Percentiles rank a stretch among this genome's conserved stretches.
phyloP scores from a whole-genome alignment of 2,797 vertebrate species.

The Huso huso region DNA sequence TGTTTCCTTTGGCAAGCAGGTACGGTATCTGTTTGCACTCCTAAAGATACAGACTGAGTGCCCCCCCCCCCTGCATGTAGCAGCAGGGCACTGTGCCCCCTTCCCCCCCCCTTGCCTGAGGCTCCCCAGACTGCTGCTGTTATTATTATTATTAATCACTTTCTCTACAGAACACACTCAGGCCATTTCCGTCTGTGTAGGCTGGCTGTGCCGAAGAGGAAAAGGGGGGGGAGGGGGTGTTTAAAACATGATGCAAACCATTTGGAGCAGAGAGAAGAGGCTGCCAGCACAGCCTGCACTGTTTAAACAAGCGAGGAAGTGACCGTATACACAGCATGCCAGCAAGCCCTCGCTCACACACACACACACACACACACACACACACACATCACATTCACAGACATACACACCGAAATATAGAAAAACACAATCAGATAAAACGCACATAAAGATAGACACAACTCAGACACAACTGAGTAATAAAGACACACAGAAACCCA shows the following conservation, averaged over 20 bases:
- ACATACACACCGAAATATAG: conserved; percentile 51
- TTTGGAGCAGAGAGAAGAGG: conserved; percentile 86
- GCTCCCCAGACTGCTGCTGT: background rate
- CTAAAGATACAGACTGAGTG: too few relatives aligned
- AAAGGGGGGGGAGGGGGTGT: conserved; percentile 63
- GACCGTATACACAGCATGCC: conserved; percentile 97
- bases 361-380: conserved; percentile 10
- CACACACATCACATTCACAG: too few relatives aligned
- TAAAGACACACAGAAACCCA: background rate
- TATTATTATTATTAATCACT: background rate
- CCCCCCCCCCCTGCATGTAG: too few relatives aligned
- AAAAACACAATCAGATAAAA: background rate
- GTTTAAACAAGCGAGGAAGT: conserved; percentile 99
- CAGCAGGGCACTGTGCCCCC: too few relatives aligned
- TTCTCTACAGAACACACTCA: background rate
- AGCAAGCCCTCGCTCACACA: conserved; percentile 64
- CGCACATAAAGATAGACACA: background rate
- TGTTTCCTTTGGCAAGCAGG: too few relatives aligned
- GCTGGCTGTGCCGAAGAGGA: conserved; percentile 31
- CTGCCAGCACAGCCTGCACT: conserved; percentile 99
- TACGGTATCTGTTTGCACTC: too few relatives aligned
- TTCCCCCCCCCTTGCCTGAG: background rate
- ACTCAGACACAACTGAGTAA: too few relatives aligned
- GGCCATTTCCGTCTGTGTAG: background rate
- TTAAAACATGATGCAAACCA: conserved; percentile 98